Evolutionary conservation across 2,888 invertebrate species (phyloP).

Genomic region (Cistogaster globosa): DNA sequence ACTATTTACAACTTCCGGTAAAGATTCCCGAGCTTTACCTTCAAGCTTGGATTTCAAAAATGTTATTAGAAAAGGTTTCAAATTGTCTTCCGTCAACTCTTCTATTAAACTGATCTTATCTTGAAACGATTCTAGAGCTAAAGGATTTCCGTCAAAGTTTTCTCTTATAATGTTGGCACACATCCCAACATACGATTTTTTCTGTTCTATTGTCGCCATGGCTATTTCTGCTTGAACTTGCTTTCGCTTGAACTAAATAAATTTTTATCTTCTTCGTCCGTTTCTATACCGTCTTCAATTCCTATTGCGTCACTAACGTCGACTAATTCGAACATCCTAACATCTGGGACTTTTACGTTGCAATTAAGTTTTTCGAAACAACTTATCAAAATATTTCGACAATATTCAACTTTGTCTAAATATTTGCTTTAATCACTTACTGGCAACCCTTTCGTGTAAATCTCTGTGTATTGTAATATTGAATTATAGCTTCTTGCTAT

Average conservation of each 20-base stretch:
- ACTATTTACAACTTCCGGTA: not conserved
- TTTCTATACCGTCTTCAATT: not conserved
- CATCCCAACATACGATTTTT: not conserved
- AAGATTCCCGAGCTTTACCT: too few species aligned
- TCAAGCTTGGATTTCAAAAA: not conserved
- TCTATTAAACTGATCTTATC: not conserved
- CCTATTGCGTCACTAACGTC: not conserved
- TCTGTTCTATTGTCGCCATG: not conserved
- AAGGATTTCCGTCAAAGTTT: not conserved
- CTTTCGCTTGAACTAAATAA: not conserved
- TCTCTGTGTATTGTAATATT: not conserved
- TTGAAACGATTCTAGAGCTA: not conserved
- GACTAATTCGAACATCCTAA: not conserved
- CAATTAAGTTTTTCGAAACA: constrained; percentile 4
- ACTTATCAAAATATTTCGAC: not conserved
- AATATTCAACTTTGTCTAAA: not conserved
- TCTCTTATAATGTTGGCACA: constrained; percentile 5
- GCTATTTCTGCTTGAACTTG: not conserved
- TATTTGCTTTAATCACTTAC: not conserved
- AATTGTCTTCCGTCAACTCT: not conserved
- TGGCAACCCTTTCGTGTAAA: too few species aligned
- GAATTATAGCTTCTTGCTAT: constrained; percentile 4
- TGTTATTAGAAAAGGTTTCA: not conserved
- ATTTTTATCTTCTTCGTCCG: not conserved
- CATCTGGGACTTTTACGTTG: not conserved